Conservation (phyloP, 2,797 vertebrate genomes). For the Hapalemur alaotrensis region DNA sequence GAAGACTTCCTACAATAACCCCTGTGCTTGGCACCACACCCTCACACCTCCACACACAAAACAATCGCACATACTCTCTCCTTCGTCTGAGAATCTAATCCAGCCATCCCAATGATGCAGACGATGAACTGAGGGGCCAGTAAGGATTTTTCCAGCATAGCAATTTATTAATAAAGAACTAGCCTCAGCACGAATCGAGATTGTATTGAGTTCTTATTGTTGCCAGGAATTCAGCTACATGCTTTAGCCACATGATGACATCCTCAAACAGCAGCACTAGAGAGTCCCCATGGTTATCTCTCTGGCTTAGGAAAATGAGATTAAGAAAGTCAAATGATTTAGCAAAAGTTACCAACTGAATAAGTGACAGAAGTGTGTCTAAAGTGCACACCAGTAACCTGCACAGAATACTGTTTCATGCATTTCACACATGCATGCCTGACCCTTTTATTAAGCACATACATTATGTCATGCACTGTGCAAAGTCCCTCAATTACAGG, state of each 20-base stretch:
- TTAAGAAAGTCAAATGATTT: background rate
- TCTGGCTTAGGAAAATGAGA: background rate
- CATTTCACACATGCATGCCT: background rate
- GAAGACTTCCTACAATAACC: background rate
- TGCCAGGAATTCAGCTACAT: background rate
- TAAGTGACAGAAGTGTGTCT: slow-evolving; percentile 19
- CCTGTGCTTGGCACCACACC: background rate
- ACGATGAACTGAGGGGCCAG: background rate
- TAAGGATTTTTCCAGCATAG: background rate
- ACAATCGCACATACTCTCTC: background rate
- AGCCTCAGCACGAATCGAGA: background rate
- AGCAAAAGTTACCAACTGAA: background rate
- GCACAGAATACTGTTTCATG: background rate
- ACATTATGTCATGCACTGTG: background rate
- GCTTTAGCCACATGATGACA: background rate
- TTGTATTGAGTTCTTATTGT: background rate
- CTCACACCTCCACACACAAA: background rate
- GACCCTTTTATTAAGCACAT: background rate
- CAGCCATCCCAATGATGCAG: background rate
- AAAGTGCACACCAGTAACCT: background rate
- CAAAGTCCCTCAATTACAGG: background rate
- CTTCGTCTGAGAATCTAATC: background rate
- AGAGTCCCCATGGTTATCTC: background rate
- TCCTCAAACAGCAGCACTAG: background rate
- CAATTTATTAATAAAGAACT: background rate